Conservation (phyloP, 2,888 invertebrate species). For the Monopis laevigella region DNA sequence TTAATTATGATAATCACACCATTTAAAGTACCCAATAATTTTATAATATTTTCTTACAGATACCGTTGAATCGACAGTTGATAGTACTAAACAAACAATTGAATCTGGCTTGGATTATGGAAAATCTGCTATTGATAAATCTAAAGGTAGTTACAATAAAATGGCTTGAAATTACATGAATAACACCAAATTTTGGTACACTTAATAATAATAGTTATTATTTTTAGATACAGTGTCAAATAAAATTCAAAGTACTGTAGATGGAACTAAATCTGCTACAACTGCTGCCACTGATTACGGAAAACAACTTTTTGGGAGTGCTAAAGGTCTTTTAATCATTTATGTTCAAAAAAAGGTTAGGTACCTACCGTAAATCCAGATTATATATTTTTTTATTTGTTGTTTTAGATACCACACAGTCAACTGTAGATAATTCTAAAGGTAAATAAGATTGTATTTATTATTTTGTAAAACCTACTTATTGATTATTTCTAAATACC, state of each 20-base stretch:
- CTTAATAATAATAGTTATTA: too few relatives aligned
- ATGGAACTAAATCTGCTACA: constrained; percentile 35
- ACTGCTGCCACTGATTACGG: constrained; percentile 29
- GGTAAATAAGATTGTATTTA: too few relatives aligned
- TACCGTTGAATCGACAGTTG: constrained; percentile 18
- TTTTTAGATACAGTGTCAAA: constrained; percentile 15
- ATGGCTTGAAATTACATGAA: too few relatives aligned
- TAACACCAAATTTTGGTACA: too few relatives aligned
- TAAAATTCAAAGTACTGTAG: constrained; percentile 24
- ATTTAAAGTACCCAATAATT: background rate
- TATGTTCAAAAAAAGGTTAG: background rate
- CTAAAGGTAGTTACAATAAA: constrained; percentile 14
- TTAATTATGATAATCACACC: background rate
- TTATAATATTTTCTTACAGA: constrained; percentile 14
- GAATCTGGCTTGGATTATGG: constrained; percentile 16
- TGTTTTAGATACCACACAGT: background rate
- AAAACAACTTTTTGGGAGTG: constrained; percentile 18
- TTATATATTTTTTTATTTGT: constrained; percentile 11
- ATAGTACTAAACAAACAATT: constrained; percentile 17
- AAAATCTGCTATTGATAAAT: constrained; percentile 14
- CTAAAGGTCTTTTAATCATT: constrained; percentile 2
- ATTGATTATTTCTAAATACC: too few relatives aligned
- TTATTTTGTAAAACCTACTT: too few relatives aligned
- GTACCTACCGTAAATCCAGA: background rate
- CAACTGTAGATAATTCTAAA: background rate